phyloP scores from a whole-genome alignment of 2,113 vertebrate species.

The Pollachius pollachius region DNA sequence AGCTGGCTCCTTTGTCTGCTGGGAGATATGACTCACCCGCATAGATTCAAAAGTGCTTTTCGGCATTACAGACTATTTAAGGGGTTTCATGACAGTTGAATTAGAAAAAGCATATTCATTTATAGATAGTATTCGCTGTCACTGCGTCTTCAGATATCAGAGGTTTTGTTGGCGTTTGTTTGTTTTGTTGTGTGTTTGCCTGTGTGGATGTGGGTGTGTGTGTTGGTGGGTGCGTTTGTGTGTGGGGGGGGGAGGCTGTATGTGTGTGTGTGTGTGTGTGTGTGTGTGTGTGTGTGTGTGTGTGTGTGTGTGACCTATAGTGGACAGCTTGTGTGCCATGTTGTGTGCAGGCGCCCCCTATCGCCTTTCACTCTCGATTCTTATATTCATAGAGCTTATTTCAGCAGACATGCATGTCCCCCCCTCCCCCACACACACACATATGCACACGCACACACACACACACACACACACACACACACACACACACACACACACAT shows the following conservation, averaged over 20 bases:
- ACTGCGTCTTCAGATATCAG: not conserved
- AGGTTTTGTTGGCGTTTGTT: not conserved
- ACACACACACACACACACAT: slow-evolving; percentile 2
- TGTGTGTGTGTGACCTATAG: slow-evolving; percentile 5
- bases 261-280: slow-evolving; percentile 11
- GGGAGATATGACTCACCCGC: too few species aligned
- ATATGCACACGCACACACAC: not conserved
- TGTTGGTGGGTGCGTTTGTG: slow-evolving; percentile 31
- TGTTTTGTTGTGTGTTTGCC: not conserved
- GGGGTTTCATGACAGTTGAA: too few species aligned
- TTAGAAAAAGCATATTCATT: too few species aligned
- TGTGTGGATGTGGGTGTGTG: slow-evolving; percentile 16
- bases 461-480: not conserved
- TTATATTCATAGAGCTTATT: not conserved
- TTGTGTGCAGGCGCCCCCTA: slow-evolving; percentile 82
- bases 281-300: slow-evolving; percentile 29
- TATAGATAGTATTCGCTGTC: not conserved
- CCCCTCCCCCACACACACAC: not conserved
- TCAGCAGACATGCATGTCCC: not conserved
- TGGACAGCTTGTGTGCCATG: slow-evolving; percentile 41
- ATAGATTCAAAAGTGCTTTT: too few species aligned
- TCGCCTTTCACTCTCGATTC: slow-evolving; percentile 53
- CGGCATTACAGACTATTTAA: too few species aligned
- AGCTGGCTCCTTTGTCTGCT: too few species aligned
- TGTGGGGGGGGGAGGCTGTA: not conserved